These are phyloP conservation scores for Gnathonemus echidnorhynchus DNA, from an alignment of 2,113 vertebrate species.

Conservation along the genomic window DNA sequence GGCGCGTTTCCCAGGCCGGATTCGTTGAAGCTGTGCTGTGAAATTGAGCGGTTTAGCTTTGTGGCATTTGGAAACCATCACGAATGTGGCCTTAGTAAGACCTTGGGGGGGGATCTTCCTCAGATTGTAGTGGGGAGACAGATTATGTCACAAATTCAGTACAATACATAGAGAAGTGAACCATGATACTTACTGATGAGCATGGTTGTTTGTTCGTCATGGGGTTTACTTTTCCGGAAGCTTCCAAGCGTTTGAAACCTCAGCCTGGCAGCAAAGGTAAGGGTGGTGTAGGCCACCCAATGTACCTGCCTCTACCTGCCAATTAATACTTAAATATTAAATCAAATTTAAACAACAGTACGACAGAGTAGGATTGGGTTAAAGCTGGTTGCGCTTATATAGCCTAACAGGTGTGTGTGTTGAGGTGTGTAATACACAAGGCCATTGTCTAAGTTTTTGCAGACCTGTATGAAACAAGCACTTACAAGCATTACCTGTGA, in stretches of 20 bases:
- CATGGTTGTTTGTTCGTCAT: background rate
- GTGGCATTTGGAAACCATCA: background rate
- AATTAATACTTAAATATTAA: background rate
- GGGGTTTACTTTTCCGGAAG: background rate
- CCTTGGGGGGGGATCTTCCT: background rate
- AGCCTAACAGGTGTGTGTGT: background rate
- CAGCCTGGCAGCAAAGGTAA: background rate
- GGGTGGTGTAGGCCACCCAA: background rate
- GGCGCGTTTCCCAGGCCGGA: background rate
- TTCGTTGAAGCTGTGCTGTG: background rate
- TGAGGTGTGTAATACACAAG: background rate
- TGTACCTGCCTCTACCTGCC: background rate
- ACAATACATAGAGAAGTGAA: background rate
- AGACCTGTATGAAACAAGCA: background rate
- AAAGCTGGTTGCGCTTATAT: background rate
- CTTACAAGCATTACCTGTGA: background rate
- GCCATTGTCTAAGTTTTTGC: background rate
- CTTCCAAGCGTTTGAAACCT: background rate
- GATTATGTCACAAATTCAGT: background rate
- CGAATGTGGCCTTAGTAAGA: background rate
- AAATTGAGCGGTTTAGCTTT: background rate
- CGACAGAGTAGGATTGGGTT: background rate
- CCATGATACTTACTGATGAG: background rate
- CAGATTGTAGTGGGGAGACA: background rate
- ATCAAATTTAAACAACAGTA: background rate